These are phyloP conservation scores for Drosophila albomicans DNA, from an alignment of 1,140 invertebrate species.

Conservation along the genomic window DNA sequence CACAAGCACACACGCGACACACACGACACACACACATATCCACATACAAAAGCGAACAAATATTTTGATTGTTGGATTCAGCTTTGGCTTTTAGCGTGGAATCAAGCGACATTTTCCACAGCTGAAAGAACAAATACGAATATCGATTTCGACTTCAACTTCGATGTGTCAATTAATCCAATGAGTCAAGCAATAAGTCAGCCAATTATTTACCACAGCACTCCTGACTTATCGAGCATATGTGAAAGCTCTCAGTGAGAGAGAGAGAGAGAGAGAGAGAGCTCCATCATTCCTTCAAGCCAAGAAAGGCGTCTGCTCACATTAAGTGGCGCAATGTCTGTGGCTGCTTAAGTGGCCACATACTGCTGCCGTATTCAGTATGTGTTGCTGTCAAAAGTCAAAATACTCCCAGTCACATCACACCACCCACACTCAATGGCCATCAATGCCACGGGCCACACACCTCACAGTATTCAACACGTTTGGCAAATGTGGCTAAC, in stretches of 20 bases:
- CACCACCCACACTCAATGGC: background rate
- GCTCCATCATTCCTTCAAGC: background rate
- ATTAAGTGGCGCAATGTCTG: conserved; percentile 20
- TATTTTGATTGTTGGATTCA: conserved; percentile 31
- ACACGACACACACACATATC: conserved; percentile 6
- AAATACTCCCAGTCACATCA: background rate
- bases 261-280: background rate
- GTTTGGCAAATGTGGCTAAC: conserved; percentile 28
- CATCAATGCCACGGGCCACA: conserved; percentile 6
- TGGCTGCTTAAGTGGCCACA: conserved; percentile 24
- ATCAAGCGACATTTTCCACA: conserved; percentile 9
- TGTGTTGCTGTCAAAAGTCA: conserved; percentile 17
- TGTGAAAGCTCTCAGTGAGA: background rate
- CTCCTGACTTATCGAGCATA: conserved; percentile 33
- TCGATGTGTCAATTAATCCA: conserved; percentile 52
- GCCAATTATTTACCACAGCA: conserved; percentile 47
- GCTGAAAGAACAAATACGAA: conserved; percentile 30
- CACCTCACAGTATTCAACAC: conserved; percentile 37
- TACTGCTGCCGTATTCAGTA: background rate
- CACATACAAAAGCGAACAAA: conserved; percentile 39
- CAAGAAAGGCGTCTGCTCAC: background rate
- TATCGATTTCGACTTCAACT: conserved; percentile 73
- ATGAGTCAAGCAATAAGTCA: conserved; percentile 52
- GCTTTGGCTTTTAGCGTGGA: background rate
- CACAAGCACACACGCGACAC: conserved; percentile 6